phyloP scores from a whole-genome alignment of 92 coral and sea anemone species.

The Epizoanthus rinbou region DNA sequence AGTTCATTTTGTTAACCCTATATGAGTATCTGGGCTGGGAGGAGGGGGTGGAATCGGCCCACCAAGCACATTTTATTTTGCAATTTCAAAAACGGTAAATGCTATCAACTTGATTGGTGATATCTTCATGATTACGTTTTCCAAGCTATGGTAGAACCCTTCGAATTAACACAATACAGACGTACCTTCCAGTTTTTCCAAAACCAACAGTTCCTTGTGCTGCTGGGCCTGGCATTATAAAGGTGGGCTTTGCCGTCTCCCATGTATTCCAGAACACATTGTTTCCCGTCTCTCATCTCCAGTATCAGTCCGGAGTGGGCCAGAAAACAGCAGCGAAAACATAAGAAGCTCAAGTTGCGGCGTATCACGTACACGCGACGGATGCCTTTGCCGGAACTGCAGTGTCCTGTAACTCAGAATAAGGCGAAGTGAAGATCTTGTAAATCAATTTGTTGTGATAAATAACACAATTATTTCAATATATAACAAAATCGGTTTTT shows the following conservation, averaged over 20 bases:
- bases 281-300: conserved; percentile 36
- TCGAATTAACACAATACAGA: too few relatives aligned
- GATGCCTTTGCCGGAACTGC: conserved; percentile 38
- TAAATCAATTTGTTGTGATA: background rate
- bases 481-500: too few relatives aligned
- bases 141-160: too few relatives aligned
- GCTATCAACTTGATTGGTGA: too few relatives aligned
- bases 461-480: too few relatives aligned
- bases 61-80: too few relatives aligned
- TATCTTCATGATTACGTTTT: too few relatives aligned
- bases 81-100: too few relatives aligned
- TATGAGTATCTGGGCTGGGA: too few relatives aligned
- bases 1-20: too few relatives aligned
- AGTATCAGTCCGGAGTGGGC: conserved; percentile 62
- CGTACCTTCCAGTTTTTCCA: conserved; percentile 41
- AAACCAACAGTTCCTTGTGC: conserved; percentile 37
- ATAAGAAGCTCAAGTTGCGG: conserved; percentile 23
- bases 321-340: background rate
- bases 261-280: conserved; percentile 58
- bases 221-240: conserved; percentile 46
- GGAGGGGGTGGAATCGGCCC: too few relatives aligned
- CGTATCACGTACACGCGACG: conserved; percentile 54
- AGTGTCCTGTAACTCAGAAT: conserved; percentile 5
- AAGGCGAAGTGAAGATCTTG: background rate
- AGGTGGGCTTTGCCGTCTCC: conserved; percentile 51